Base-by-base conservation (phyloP, 2,888 invertebrate species). In the Tupiocoris notatus region DNA sequence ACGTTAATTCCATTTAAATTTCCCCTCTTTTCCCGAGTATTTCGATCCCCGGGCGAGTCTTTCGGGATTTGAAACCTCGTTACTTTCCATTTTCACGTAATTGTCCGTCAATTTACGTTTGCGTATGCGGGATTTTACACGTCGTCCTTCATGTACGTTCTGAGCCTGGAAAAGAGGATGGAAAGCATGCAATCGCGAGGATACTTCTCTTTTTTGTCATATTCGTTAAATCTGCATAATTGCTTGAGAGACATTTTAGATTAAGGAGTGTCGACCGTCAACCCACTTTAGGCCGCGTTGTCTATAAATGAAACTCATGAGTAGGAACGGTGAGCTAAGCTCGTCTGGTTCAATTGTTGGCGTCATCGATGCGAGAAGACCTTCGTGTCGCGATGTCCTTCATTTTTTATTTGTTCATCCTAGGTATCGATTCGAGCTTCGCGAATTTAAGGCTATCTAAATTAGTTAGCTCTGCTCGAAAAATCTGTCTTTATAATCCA, bases 1-100 rank as follows among this genome's bases (percentile, higher is more conserved):
- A 39, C 39, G 20, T 17, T 63, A 63, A 63, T 63, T 17, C 21
- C 18, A 63, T 63, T 63, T 63, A 63, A 63, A 63, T 63, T 63
- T 21, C 39, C 63, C 21, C 63, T 63, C 63, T 63, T 63, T 21
- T 21, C 22, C 63, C 39, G 39, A 39, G 39, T 39, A 39, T 39
- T 39, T 39, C 39, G 12, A 12, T 39, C 39, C 20, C 16, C 63
- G 20, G 63, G 16, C 63, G 18, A 21, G 20, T 21, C 63, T 63
- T 63, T 63, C 63, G 63, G 63, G 63, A 63, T 63, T 63, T 12
- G 21, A 63, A 63, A 63, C 63, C 63, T 63, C 21, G 63, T 63
- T 63, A 63, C 63, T 63, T 63, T 21, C 63, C 63, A 63, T 63
- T 59, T 39, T 63, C 63, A 63, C 63, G 18, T 63, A 63, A 63